Evolutionary conservation across 2,888 invertebrate species (phyloP), one percentile per base, ranked within the genome.

Genomic region (Melanchra persicariae): DNA sequence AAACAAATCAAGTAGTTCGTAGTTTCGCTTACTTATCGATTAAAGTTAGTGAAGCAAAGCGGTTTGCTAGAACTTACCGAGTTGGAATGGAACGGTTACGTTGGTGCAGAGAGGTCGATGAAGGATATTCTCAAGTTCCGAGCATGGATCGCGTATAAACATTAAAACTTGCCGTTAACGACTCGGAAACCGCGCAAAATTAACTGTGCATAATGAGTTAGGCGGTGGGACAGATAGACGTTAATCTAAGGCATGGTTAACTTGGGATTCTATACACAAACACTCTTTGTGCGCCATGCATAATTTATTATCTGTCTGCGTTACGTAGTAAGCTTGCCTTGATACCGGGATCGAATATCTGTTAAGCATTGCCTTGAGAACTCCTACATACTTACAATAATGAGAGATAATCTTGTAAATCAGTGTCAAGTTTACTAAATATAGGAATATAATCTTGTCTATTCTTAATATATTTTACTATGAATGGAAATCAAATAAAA

Each of bases 161-260:
- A 87, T 87, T 82, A 83, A 89, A 89, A 90, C 86, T 89, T 88
- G 73, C 69, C 69, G 85, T 84, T 85, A 88, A 87, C 83, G 83
- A 87, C 81, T 84, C 85, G 80, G 74, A 84, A 87, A 77, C 76
- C 77, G 74, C 87, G 88, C 80, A 90, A 90, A 88, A 92, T 91
- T 90, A 88, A 91, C 85, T 80, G 86, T 87, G 87, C 77, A 89
- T 90, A 91, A 91, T 91, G 86, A 91, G 88, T 82, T 72, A 81
- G 85, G 83, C 80, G 57, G 34, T 49, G 40, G 62, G 58, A 78
- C 79, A 86, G 83, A 87, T 85, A 82, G 71, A 85, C 87, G 87
- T 82, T 90, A 90, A 90, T 88, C 87, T 86, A 76, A 83, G 74
- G 79, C 80, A 85, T 79, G 79, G 73, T 85, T 83, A 87, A 87